phyloP scores from a whole-genome alignment of 2,797 vertebrate species.

The Myoxocephalus aenaeus region DNA sequence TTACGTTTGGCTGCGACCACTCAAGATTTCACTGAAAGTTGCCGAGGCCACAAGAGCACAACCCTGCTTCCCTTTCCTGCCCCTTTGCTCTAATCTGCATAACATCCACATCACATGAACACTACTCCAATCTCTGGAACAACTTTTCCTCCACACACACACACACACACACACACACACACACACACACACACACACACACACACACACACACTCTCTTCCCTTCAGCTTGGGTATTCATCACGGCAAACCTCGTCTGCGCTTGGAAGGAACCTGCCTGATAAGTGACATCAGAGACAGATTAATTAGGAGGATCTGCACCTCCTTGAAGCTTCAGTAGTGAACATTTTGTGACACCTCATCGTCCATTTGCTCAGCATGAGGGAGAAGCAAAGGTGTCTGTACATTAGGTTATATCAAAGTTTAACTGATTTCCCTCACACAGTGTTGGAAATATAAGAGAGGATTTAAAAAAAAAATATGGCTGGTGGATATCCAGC shows the following conservation, averaged over 20 bases:
- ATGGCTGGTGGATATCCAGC: slow-evolving; percentile 29
- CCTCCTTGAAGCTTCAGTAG: neutral
- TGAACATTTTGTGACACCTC: slow-evolving; percentile 27
- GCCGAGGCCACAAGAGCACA: slow-evolving; percentile 57
- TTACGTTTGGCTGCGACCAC: slow-evolving; percentile 64
- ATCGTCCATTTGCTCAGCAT: slow-evolving; percentile 23
- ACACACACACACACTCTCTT: neutral
- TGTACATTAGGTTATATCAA: slow-evolving; percentile 20
- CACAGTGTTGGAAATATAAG: slow-evolving; percentile 26
- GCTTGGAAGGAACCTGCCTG: slow-evolving; percentile 21
- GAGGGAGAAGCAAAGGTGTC: slow-evolving; percentile 20
- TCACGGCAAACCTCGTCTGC: neutral
- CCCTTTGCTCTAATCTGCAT: slow-evolving; percentile 15
- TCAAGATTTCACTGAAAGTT: slow-evolving; percentile 37
- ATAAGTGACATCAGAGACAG: slow-evolving; percentile 15
- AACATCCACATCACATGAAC: slow-evolving; percentile 10
- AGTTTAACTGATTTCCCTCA: slow-evolving; percentile 28
- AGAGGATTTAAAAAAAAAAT: slow-evolving; percentile 22
- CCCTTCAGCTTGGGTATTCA: slow-evolving; percentile 8
- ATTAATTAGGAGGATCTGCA: slow-evolving; percentile 25
- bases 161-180: too few relatives aligned
- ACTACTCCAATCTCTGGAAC: slow-evolving; percentile 1
- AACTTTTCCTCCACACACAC: neutral
- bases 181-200: too few relatives aligned
- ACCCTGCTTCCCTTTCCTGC: slow-evolving; percentile 21